Base-by-base conservation (phyloP, 92 coral and sea anemone species). In the Pocillopora meandrina region DNA sequence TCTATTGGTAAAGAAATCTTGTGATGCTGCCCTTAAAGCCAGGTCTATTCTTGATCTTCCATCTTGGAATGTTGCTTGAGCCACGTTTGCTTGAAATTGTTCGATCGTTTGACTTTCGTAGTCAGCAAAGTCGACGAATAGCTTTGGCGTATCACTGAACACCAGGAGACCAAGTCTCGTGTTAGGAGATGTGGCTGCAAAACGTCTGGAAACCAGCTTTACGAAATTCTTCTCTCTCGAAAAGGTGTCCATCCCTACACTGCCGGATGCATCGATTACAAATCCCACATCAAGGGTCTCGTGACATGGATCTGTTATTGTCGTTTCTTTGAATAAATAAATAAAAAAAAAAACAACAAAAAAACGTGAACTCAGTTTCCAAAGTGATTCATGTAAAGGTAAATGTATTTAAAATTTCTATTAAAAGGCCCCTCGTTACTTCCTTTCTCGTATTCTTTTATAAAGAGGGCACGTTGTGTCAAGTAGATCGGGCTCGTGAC, bases 221-320 rank as follows among this genome's bases (percentile, higher is more conserved):
- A 94, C 93, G 26, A 95, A 96, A 35, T 94, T 78, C 74, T 93
- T 91, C 78, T 92, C 90, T 61, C 89, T 86, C 10, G 89, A 81
- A 81, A 90, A 96, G 49, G 74, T 89, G 4, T 81, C 83, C 11
- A 80, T 89, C 42, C 93, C 91, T 73, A 96, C 88, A 85, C 94
- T 93, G 16, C 97, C 93, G 10, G 99, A 97, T 12, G 98, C 92
- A 34, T 97, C 99, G 89, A 97, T 85, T 49, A 94, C 77, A 76
- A 94, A 87, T 18, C 98, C 98, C n/a, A 94, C 88, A 66, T 94
- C 98, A n/a, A 94, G 89, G 7, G 98, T 85, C 23, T 78, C 69
- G 84, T 82, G 85, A 72, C 98, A 94, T 23, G 85, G 88, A 36
- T 89, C 93, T 1, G 87, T 82, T 23, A 92, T 82, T 59, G 95